These are phyloP conservation scores for Apaloderma vittatum DNA, from an alignment of 2,113 vertebrate genomes.

Conservation along the genomic window DNA sequence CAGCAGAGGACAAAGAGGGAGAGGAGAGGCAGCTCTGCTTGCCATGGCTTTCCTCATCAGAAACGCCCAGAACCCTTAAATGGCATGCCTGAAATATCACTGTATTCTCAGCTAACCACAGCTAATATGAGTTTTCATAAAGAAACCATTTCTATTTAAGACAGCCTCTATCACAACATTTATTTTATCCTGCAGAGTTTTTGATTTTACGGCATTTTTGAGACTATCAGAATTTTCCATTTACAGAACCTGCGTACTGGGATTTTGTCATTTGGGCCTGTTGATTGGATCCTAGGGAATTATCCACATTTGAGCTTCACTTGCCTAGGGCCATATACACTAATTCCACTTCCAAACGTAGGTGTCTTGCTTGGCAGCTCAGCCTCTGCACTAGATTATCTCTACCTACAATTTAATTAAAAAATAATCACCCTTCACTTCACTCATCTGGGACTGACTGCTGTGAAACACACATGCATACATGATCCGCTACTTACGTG, in stretches of 20 bases:
- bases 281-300: conserved; percentile 62
- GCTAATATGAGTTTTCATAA: neutral
- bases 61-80: neutral
- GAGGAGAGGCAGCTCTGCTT: neutral
- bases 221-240: conserved; percentile 19
- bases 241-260: neutral
- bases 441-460: neutral
- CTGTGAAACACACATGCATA: neutral
- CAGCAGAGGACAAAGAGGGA: neutral
- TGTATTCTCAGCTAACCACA: neutral
- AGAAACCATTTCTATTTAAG: neutral
- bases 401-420: conserved; percentile 61
- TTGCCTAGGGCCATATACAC: conserved; percentile 49
- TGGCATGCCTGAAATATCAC: neutral
- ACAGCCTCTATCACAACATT: neutral
- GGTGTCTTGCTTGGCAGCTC: conserved; percentile 27
- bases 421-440: neutral
- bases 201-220: conserved; percentile 18
- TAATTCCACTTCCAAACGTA: conserved; percentile 45
- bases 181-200: neutral
- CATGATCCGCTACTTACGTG: conserved; percentile 86
- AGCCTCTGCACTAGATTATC: neutral
- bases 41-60: neutral
- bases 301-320: neutral
- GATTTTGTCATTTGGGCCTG: conserved; percentile 33